These are phyloP conservation scores for Amazona guildingii DNA, from an alignment of 2,113 vertebrate genomes.

Conservation along the genomic window DNA sequence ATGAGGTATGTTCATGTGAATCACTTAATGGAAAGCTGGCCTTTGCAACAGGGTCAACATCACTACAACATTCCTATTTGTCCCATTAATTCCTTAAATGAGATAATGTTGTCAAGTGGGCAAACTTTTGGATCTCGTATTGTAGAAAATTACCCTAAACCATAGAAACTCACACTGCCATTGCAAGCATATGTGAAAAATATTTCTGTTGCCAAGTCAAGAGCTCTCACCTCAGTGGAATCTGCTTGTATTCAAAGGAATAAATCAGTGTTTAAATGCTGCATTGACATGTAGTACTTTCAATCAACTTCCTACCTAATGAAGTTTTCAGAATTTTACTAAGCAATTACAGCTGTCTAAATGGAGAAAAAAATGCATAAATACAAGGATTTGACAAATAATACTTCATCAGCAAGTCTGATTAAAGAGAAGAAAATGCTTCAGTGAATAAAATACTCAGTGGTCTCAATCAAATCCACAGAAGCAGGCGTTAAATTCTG, in stretches of 20 bases:
- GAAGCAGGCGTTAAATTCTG: background rate
- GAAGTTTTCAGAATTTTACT: background rate
- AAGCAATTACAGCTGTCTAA: background rate
- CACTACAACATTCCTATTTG: background rate
- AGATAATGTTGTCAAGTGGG: background rate
- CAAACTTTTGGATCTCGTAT: background rate
- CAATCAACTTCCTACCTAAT: background rate
- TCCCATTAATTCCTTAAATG: background rate
- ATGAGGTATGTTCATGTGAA: background rate
- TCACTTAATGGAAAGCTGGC: background rate
- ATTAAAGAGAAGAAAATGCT: background rate
- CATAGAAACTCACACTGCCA: rapidly evolving
- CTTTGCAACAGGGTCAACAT: background rate
- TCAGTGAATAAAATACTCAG: background rate
- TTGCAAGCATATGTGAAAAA: background rate
- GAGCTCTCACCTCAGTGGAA: background rate
- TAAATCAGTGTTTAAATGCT: background rate
- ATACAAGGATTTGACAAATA: background rate
- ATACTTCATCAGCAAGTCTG: background rate
- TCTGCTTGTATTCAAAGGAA: background rate
- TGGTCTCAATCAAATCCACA: background rate
- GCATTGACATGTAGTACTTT: background rate
- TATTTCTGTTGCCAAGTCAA: background rate
- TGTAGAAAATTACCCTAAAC: background rate
- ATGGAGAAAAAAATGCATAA: background rate